phyloP scores from a whole-genome alignment of 1,140 invertebrate genomes.

The Lethrus apterus region DNA sequence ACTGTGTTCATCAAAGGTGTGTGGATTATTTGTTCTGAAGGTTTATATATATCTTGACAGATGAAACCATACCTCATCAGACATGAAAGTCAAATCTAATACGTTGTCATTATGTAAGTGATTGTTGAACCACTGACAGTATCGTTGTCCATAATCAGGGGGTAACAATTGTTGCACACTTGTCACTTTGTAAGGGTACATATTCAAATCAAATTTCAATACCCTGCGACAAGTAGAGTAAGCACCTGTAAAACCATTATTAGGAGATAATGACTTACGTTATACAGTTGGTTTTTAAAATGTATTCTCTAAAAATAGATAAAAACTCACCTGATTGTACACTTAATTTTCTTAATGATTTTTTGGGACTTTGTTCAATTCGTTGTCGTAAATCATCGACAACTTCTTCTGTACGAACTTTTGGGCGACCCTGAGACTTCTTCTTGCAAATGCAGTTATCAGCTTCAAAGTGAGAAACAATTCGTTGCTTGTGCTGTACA shows the following conservation, averaged over 20 bases:
- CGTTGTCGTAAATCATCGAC: constrained; percentile 8
- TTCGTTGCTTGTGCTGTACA: background rate
- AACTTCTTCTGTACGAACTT: background rate
- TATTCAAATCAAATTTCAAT: too few relatives aligned
- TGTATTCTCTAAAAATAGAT: too few relatives aligned
- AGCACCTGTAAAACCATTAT: too few relatives aligned
- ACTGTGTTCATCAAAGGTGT: too few relatives aligned
- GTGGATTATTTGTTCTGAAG: constrained; percentile 9
- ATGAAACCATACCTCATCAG: constrained; percentile 11
- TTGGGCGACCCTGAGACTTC: constrained; percentile 1
- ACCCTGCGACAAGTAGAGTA: too few relatives aligned
- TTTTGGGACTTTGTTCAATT: constrained; percentile 11
- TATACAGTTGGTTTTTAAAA: constrained; percentile 1
- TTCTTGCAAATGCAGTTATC: constrained; percentile 11
- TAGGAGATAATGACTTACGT: too few relatives aligned
- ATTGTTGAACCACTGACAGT: constrained; percentile 7
- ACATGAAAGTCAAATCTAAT: background rate
- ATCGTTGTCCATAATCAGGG: too few relatives aligned
- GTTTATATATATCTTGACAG: constrained; percentile 10
- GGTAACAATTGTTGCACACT: background rate
- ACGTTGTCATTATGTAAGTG: constrained; percentile 4
- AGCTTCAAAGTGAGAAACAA: constrained; percentile 11
- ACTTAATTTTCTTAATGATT: constrained; percentile 3
- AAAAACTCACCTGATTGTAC: too few relatives aligned
- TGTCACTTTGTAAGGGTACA: background rate